Evolutionary conservation across 2,113 vertebrate genomes (phyloP).

Genomic region (Apus apus): DNA sequence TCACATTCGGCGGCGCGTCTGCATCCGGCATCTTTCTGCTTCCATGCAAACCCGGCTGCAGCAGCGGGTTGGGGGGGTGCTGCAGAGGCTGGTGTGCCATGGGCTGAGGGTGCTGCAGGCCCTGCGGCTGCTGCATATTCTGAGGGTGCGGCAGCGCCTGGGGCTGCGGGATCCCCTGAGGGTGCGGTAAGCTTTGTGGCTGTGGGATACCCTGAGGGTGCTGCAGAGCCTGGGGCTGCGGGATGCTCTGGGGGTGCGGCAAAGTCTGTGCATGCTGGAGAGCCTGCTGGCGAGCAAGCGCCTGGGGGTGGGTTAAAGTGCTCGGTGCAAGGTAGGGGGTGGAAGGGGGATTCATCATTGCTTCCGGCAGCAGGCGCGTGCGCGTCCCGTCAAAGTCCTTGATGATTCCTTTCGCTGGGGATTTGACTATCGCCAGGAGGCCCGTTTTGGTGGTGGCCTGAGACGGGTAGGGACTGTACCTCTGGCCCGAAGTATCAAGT

Average conservation of each 20-base stretch:
- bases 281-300: slow-evolving; percentile 85
- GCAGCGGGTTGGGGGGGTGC: slow-evolving; percentile 78
- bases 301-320: slow-evolving; percentile 96
- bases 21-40: slow-evolving; percentile 92
- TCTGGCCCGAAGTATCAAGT: slow-evolving; percentile 94
- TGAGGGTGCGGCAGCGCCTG: slow-evolving; percentile 77
- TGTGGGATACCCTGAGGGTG: slow-evolving; percentile 79
- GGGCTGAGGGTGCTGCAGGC: slow-evolving; percentile 77
- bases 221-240: slow-evolving; percentile 75
- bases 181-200: slow-evolving; percentile 78
- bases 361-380: slow-evolving; percentile 89
- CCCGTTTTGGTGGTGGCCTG: slow-evolving; percentile 92
- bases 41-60: slow-evolving; percentile 87
- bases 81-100: slow-evolving; percentile 80
- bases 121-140: slow-evolving; percentile 77
- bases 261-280: slow-evolving; percentile 87
- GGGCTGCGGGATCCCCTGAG: slow-evolving; percentile 75
- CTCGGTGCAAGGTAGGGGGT: slow-evolving; percentile 90
- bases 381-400: slow-evolving; percentile 97
- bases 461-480: slow-evolving; percentile 97
- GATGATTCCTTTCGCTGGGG: slow-evolving; percentile 90
- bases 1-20: slow-evolving; percentile 97
- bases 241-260: slow-evolving; percentile 76
- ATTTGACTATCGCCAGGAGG: slow-evolving; percentile 94
- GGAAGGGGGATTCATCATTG: slow-evolving; percentile 90